Conservation (phyloP, 2,797 vertebrate genomes). For the Pogonophryne albipinna region DNA sequence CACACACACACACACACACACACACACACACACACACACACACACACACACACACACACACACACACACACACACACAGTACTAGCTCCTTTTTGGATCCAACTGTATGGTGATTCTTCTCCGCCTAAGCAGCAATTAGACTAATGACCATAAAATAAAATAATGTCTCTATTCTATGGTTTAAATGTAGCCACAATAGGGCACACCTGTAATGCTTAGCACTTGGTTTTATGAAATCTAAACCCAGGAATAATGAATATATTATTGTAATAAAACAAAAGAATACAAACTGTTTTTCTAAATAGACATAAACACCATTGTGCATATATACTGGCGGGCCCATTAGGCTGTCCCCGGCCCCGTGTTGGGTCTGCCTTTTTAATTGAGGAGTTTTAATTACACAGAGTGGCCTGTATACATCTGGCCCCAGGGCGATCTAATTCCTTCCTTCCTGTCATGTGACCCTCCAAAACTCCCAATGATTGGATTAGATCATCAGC, state of each 20-base stretch:
- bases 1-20: conserved; percentile 39
- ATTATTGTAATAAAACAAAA: not conserved
- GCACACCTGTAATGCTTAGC: conserved; percentile 28
- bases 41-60: conserved; percentile 36
- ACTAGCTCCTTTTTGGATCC: conserved; percentile 57
- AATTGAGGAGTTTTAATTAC: conserved; percentile 86
- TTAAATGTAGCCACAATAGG: conserved; percentile 18
- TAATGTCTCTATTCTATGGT: conserved; percentile 41
- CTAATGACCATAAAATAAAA: conserved; percentile 74
- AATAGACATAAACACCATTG: not conserved
- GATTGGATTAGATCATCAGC: conserved; percentile 89
- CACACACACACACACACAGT: conserved; percentile 33
- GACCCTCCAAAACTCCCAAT: conserved; percentile 78
- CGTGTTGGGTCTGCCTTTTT: conserved; percentile 67
- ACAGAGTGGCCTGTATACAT: conserved; percentile 73
- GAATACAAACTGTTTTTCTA: not conserved
- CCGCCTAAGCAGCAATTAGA: conserved; percentile 73
- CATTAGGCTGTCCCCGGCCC: conserved; percentile 30
- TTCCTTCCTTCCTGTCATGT: conserved; percentile 85
- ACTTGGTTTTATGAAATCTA: not conserved
- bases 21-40: conserved; percentile 34
- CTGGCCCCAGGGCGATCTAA: conserved; percentile 80
- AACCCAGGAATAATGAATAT: not conserved
- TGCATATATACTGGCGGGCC: conserved; percentile 8
- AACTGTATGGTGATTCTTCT: conserved; percentile 51